These are phyloP conservation scores for Drosophila truncata DNA, from an alignment of 1,140 invertebrate species.

Conservation along the genomic window DNA sequence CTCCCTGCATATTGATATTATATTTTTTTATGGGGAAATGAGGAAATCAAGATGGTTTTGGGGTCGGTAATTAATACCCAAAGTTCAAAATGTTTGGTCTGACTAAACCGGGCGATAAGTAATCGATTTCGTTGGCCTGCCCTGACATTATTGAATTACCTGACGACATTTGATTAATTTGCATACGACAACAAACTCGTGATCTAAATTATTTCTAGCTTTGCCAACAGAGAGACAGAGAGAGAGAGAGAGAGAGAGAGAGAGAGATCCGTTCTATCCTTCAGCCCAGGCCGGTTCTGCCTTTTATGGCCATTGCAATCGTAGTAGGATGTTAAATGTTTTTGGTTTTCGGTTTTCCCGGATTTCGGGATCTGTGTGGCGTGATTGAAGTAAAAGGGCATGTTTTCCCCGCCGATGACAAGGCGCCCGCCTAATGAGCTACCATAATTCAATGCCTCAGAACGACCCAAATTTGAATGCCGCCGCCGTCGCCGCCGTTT, in stretches of 20 bases:
- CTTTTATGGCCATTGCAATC: conserved; percentile 76
- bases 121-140: conserved; percentile 74
- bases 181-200: conserved; percentile 85
- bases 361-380: conserved; percentile 51
- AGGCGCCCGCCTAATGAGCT: conserved; percentile 73
- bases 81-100: conserved; percentile 48
- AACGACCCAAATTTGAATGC: conserved; percentile 72
- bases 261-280: conserved; percentile 39
- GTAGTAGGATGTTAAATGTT: conserved; percentile 65
- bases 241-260: background rate
- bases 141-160: conserved; percentile 83
- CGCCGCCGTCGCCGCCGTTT: conserved; percentile 32
- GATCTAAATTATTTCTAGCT: conserved; percentile 85
- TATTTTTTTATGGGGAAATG: conserved; percentile 57
- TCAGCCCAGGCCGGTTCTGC: conserved; percentile 21
- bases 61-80: conserved; percentile 70
- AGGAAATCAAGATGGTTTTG: conserved; percentile 45
- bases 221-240: conserved; percentile 13
- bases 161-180: conserved; percentile 85
- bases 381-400: conserved; percentile 80
- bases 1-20: conserved; percentile 75
- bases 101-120: conserved; percentile 50
- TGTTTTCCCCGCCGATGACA: conserved; percentile 46
- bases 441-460: conserved; percentile 73
- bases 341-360: conserved; percentile 22